Conservation (phyloP, 2,113 vertebrate species). For the Macquaria ambigua region DNA sequence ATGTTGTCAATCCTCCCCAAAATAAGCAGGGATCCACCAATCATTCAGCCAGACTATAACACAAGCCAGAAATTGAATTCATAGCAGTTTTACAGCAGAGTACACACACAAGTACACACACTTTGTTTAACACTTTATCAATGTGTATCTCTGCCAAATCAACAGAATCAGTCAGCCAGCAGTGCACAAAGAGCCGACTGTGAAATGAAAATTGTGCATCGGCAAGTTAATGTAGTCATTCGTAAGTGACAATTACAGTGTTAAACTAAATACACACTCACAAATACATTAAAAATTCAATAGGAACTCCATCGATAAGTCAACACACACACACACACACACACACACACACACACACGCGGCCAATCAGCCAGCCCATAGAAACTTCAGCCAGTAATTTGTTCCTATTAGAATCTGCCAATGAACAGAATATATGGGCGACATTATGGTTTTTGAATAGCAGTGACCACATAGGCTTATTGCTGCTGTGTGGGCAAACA, state of each 20-base stretch:
- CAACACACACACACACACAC: not conserved
- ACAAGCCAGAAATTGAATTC: conserved; percentile 17
- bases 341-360: not conserved
- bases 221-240: conserved; percentile 41
- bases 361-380: conserved; percentile 21
- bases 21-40: not conserved
- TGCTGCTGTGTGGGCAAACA: conserved; percentile 59
- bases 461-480: conserved; percentile 53
- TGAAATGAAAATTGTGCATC: conserved; percentile 36
- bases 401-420: conserved; percentile 44
- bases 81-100: not conserved
- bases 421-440: conserved; percentile 44
- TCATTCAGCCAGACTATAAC: conserved; percentile 1
- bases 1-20: not conserved
- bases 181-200: conserved; percentile 36
- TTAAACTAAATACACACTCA: conserved; percentile 26
- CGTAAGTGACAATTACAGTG: conserved; percentile 41
- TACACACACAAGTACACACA: not conserved
- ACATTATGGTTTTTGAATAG: conserved; percentile 63
- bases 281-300: conserved; percentile 51
- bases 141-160: conserved; percentile 48
- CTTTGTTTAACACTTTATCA: conserved; percentile 32
- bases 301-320: conserved; percentile 27
- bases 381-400: conserved; percentile 57
- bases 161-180: conserved; percentile 46